Evolutionary conservation across 2,888 invertebrate genomes (phyloP).

Genomic region (Petrolisthes manimaculis): DNA sequence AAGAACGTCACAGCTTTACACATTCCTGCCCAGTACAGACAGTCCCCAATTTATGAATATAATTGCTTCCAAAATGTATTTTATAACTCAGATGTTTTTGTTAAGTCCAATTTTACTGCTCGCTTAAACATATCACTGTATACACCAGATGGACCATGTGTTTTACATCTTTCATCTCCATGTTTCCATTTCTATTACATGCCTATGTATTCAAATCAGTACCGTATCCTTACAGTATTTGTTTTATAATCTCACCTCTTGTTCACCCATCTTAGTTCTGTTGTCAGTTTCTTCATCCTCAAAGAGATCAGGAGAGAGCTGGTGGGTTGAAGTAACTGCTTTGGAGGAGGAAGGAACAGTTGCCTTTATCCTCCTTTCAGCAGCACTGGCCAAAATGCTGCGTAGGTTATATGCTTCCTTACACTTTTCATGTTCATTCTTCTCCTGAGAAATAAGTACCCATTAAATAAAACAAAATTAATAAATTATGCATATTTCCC

Average conservation of each 20-base stretch:
- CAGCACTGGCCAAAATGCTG: slow-evolving; percentile 31
- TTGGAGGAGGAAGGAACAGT: not conserved
- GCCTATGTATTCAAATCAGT: too few species aligned
- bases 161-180: too few species aligned
- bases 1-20: too few species aligned
- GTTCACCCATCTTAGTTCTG: not conserved
- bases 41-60: too few species aligned
- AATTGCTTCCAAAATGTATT: too few species aligned
- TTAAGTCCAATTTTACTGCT: too few species aligned
- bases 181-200: too few species aligned
- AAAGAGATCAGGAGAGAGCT: slow-evolving; percentile 22
- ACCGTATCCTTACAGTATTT: too few species aligned
- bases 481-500: not conserved
- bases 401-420: slow-evolving; percentile 18
- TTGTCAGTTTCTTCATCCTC: not conserved
- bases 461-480: not conserved
- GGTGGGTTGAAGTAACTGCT: not conserved
- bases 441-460: slow-evolving; percentile 17
- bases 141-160: too few species aligned
- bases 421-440: not conserved
- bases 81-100: too few species aligned
- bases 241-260: not conserved
- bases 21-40: too few species aligned
- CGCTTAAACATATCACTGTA: too few species aligned
- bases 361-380: slow-evolving; percentile 24